These are phyloP conservation scores for Drosophila villosipedis DNA, from an alignment of 2,888 invertebrate genomes.

Conservation along the genomic window DNA sequence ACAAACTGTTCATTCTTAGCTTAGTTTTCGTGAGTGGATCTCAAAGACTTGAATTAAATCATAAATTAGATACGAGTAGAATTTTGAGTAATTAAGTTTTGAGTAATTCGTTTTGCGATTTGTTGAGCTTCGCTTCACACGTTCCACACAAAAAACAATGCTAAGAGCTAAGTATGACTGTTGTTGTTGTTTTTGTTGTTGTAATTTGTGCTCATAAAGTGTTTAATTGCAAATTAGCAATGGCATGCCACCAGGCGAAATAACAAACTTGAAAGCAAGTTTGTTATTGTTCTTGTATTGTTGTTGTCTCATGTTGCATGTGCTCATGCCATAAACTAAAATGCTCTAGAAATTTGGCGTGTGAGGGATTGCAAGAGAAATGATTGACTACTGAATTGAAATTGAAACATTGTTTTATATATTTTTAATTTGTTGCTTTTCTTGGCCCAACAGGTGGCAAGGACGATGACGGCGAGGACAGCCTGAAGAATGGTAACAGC, in stretches of 20 bases:
- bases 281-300: conserved; percentile 34
- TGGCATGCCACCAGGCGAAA: conserved; percentile 50
- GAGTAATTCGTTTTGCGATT: conserved; percentile 22
- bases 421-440: background rate
- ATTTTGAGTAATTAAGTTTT: conserved; percentile 6
- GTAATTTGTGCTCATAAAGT: conserved; percentile 79
- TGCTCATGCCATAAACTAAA: conserved; percentile 56
- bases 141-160: conserved; percentile 2
- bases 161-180: conserved; percentile 21
- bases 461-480: conserved; percentile 89
- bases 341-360: conserved; percentile 28
- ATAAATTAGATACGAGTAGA: conserved; percentile 11
- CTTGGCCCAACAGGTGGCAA: conserved; percentile 89
- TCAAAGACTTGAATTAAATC: conserved; percentile 13
- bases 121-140: conserved; percentile 43
- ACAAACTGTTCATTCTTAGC: background rate
- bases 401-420: background rate
- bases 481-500: conserved; percentile 82
- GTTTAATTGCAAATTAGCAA: conserved; percentile 81
- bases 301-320: conserved; percentile 66
- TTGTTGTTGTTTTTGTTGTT: conserved; percentile 48
- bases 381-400: background rate
- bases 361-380: background rate
- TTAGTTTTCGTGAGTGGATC: background rate
- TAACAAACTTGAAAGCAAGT: conserved; percentile 36